Evolutionary conservation across 2,888 invertebrate species (phyloP).

Genomic region (Druceiella hillmani): DNA sequence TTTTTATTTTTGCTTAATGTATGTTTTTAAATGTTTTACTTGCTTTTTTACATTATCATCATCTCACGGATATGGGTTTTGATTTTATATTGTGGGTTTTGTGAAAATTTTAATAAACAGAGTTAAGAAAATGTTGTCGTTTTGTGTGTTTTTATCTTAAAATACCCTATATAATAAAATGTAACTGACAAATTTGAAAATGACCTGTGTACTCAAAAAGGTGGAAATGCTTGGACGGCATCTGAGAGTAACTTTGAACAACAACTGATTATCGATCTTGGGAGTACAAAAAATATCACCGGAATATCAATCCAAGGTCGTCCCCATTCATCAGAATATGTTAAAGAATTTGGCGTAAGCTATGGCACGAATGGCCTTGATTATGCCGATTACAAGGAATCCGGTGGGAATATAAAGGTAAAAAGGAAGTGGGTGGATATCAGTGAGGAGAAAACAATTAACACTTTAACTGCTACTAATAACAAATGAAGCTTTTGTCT

Average conservation of each 20-base stretch:
- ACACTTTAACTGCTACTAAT: too few relatives aligned
- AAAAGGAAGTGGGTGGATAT: too few relatives aligned
- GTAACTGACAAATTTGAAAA: constrained; percentile 14
- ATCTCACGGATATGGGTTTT: too few relatives aligned
- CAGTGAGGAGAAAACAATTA: too few relatives aligned
- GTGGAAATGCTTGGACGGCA: constrained; percentile 90
- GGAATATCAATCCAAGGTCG: constrained; percentile 87
- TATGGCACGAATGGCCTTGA: constrained; percentile 89
- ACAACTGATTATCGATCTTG: constrained; percentile 85
- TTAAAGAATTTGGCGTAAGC: constrained; percentile 89
- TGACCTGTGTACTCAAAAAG: constrained; percentile 42
- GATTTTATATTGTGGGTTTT: too few relatives aligned
- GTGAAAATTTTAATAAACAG: too few relatives aligned
- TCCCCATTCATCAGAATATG: constrained; percentile 84
- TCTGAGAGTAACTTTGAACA: constrained; percentile 89
- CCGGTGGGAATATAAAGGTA: constrained; percentile 88
- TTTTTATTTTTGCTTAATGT: too few relatives aligned
- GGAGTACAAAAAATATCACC: constrained; percentile 82
- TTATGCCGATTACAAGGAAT: constrained; percentile 84
- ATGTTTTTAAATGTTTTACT: too few relatives aligned
- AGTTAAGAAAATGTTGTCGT: too few relatives aligned
- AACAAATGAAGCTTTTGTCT: too few relatives aligned
- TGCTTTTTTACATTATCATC: too few relatives aligned
- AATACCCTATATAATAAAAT: constrained; percentile 25
- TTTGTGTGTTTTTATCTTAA: too few relatives aligned